phyloP scores from a whole-genome alignment of 2,113 vertebrate species.

The Pyxicephalus adspersus region DNA sequence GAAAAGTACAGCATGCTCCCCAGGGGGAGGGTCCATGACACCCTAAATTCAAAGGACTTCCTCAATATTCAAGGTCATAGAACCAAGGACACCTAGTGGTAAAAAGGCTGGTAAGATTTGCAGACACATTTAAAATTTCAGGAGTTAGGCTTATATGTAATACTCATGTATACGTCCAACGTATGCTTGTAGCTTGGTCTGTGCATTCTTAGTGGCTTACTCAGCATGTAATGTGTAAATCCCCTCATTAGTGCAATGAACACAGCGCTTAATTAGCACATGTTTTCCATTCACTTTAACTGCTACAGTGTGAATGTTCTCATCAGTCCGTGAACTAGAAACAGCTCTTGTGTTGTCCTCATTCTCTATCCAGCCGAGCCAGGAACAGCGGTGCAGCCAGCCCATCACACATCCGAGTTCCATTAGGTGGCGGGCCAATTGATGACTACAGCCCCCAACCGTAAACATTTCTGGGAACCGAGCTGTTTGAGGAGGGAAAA shows the following conservation, averaged over 20 bases:
- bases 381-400: background rate
- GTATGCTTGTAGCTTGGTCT: background rate
- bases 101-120: no score
- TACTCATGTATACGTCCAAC: background rate
- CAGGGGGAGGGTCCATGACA: no score
- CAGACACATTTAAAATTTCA: no score
- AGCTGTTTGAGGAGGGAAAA: no score
- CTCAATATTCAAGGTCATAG: no score
- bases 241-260: background rate
- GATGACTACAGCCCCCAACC: no score
- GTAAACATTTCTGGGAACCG: no score
- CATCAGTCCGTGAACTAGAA: background rate
- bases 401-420: background rate
- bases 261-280: background rate
- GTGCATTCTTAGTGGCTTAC: background rate
- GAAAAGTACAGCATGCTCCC: no score
- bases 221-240: background rate
- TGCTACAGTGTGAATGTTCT: background rate
- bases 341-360: background rate
- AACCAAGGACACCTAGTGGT: no score
- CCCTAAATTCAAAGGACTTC: no score
- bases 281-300: background rate
- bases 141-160: no score
- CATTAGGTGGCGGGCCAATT: background rate
- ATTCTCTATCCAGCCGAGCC: background rate